phyloP scores from a whole-genome alignment of 2,113 vertebrate genomes.

The Microcebus lehilahytsara region DNA sequence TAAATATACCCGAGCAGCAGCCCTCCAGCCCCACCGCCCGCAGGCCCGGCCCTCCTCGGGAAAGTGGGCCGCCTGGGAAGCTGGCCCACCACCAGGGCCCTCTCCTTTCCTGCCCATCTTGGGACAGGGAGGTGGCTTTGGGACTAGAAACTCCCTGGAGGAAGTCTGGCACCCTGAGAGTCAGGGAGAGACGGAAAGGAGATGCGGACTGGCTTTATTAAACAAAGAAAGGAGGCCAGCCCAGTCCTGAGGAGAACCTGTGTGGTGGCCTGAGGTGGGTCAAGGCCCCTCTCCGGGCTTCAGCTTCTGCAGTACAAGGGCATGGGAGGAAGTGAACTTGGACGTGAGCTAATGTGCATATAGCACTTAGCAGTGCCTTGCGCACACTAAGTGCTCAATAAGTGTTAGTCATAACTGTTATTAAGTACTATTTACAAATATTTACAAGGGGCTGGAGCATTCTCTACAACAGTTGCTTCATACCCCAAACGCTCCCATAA shows the following conservation, averaged over 20 bases:
- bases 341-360: not conserved
- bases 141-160: not conserved
- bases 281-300: not conserved
- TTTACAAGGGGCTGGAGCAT: not conserved
- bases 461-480: not conserved
- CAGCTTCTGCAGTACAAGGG: not conserved
- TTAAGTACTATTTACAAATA: constrained; percentile 2
- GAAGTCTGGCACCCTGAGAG: not conserved
- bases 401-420: not conserved
- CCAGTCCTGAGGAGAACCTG: not conserved
- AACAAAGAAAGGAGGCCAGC: not conserved
- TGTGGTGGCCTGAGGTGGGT: not conserved
- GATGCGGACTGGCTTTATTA: not conserved
- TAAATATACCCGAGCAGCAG: constrained; percentile 76
- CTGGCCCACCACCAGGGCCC: not conserved
- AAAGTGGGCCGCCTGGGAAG: constrained; percentile 49
- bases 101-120: not conserved
- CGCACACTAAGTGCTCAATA: not conserved
- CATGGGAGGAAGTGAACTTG: not conserved
- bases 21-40: constrained; percentile 46
- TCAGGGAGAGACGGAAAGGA: not conserved
- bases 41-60: constrained; percentile 34
- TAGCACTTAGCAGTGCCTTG: not conserved
- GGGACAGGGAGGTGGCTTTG: not conserved
- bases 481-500: not conserved